A percentile compares a stretch with the other conserved stretches of the same genome.
These are phyloP conservation scores for Clitarchus hookeri DNA, from an alignment of 2,888 invertebrate genomes.

Conservation along the genomic window DNA sequence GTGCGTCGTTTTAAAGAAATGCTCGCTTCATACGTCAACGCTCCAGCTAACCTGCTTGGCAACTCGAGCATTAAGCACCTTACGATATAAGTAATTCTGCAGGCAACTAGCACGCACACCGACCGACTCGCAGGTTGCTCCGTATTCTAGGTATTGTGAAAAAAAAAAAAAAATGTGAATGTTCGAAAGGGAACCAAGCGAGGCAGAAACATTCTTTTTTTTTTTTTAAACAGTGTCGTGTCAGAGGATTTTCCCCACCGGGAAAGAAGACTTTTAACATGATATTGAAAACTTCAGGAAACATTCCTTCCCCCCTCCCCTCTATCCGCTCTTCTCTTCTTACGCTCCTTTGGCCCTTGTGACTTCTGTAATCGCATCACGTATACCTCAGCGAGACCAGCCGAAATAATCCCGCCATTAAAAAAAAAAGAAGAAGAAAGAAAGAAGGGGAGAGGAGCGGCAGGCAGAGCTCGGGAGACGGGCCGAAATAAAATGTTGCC, in stretches of 20 bases:
- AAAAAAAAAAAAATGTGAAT: no score
- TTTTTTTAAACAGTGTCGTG: no score
- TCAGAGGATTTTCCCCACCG: neutral
- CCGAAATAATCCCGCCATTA: slow-evolving; percentile 24
- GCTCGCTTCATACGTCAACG: no score
- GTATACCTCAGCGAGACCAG: slow-evolving; percentile 17
- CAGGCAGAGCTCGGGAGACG: neutral
- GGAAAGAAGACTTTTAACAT: neutral
- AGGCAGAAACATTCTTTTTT: no score
- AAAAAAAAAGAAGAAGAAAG: neutral
- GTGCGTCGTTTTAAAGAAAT: no score
- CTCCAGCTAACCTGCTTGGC: no score
- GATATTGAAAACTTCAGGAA: slow-evolving; percentile 7
- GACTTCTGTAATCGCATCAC: slow-evolving; percentile 26
- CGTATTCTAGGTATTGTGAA: no score
- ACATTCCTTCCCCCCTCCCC: neutral
- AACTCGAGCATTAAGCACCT: no score
- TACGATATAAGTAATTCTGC: no score
- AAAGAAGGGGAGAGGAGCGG: neutral
- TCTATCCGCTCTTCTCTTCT: neutral
- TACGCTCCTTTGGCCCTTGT: neutral
- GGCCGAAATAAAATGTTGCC: slow-evolving; percentile 18
- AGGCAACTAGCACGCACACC: no score
- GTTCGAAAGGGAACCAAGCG: no score
- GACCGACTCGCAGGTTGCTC: no score